Evolutionary conservation across 2,113 vertebrate species (phyloP).

Genomic region (Abramis brama): DNA sequence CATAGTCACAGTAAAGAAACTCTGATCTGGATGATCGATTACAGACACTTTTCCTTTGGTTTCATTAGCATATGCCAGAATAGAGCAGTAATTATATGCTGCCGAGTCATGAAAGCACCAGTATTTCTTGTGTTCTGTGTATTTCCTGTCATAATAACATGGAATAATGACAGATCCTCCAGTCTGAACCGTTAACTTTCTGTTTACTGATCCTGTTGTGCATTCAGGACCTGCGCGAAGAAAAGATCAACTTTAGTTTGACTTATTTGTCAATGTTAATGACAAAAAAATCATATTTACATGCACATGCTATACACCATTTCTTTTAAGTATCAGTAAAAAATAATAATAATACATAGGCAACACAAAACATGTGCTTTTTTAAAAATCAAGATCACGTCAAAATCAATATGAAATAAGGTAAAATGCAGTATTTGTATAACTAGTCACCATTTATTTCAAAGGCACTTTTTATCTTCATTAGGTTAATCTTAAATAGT

Average conservation of each 20-base stretch:
- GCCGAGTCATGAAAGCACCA: background rate
- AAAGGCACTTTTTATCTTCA: background rate
- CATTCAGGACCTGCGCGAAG: too few species aligned
- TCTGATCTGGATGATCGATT: slow-evolving; percentile 33
- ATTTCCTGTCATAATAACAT: background rate
- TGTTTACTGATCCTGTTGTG: too few species aligned
- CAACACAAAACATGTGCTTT: background rate
- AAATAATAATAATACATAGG: too few species aligned
- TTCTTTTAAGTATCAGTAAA: background rate
- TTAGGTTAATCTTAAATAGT: background rate
- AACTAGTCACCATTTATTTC: background rate
- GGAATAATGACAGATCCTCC: too few species aligned
- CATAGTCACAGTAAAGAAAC: slow-evolving; percentile 48
- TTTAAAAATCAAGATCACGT: background rate
- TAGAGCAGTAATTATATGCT: background rate
- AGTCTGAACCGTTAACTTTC: too few species aligned
- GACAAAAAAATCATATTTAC: background rate
- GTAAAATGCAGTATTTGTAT: too few species aligned
- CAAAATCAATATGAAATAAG: background rate
- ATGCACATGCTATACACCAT: background rate
- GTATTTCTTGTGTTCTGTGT: slow-evolving; percentile 42
- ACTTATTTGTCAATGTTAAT: background rate
- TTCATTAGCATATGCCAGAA: slow-evolving; percentile 13
- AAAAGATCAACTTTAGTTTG: background rate
- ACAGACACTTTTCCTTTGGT: slow-evolving; percentile 12